Evolutionary conservation across 2,888 invertebrate species (phyloP).

Genomic region (Amorpha juglandis): DNA sequence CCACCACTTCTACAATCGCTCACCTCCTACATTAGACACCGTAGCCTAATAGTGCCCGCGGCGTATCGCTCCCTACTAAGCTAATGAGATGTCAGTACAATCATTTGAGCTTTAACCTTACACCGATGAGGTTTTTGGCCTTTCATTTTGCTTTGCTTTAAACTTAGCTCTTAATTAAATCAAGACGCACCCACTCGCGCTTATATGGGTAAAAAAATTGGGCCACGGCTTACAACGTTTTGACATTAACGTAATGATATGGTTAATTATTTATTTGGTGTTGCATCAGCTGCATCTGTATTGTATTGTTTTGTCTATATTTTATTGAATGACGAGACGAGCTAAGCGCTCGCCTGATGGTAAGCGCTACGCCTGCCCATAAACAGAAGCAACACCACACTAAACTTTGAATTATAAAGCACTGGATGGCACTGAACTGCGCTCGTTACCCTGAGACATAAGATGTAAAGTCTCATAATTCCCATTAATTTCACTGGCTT

Average conservation of each 20-base stretch:
- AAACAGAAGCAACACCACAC: too few relatives aligned
- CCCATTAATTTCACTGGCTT: too few relatives aligned
- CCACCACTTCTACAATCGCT: not conserved
- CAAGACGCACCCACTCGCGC: conserved; percentile 27
- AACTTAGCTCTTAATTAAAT: conserved; percentile 70
- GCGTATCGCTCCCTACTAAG: conserved; percentile 78
- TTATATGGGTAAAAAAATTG: conserved; percentile 15
- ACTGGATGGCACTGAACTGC: too few relatives aligned
- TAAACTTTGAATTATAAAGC: too few relatives aligned
- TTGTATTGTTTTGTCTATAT: too few relatives aligned
- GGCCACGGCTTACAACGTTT: conserved; percentile 19
- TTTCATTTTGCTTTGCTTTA: conserved; percentile 72
- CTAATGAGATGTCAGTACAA: conserved; percentile 84
- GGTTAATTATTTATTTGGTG: not conserved
- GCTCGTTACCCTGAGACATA: too few relatives aligned
- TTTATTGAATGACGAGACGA: too few relatives aligned
- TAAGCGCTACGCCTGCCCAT: too few relatives aligned
- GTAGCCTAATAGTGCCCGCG: conserved; percentile 61
- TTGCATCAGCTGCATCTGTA: not conserved
- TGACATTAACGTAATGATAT: not conserved
- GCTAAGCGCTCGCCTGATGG: too few relatives aligned
- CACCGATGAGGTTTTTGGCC: conserved; percentile 77
- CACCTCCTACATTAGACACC: conserved; percentile 38
- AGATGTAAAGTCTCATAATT: too few relatives aligned
- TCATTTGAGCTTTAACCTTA: conserved; percentile 82